Percentiles rank a stretch among this genome's conserved stretches.
These are phyloP conservation scores for Apteryx owenii DNA, from an alignment of 2,113 vertebrate species.

Conservation along the genomic window DNA sequence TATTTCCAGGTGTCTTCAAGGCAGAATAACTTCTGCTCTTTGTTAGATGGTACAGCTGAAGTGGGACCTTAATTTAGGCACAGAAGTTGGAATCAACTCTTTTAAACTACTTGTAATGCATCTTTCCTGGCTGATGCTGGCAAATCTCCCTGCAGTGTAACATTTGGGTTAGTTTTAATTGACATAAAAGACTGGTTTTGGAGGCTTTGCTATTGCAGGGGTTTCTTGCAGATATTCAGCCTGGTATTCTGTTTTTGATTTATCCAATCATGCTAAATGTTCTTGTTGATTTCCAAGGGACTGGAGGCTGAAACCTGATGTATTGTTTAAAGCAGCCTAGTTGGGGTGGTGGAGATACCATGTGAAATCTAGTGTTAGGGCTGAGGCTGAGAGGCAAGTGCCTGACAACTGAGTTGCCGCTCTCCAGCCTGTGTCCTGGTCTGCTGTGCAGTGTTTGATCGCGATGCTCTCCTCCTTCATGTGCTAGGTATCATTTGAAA, in stretches of 20 bases:
- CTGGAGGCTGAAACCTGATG: neutral
- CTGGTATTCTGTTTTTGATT: neutral
- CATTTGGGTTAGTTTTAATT: neutral
- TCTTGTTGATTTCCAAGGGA: neutral
- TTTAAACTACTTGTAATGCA: neutral
- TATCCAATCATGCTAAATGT: neutral
- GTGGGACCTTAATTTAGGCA: neutral
- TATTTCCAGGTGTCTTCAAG: neutral
- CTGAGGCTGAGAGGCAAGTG: neutral
- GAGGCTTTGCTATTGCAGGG: neutral
- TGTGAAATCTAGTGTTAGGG: neutral
- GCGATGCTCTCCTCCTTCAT: neutral
- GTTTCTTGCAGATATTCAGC: neutral
- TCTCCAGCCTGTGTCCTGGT: neutral
- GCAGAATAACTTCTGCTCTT: neutral
- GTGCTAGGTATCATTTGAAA: constrained; percentile 91
- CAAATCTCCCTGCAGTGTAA: neutral
- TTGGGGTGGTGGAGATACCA: neutral
- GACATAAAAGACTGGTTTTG: neutral
- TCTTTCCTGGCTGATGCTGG: neutral
- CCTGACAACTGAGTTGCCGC: neutral
- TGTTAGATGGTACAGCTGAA: neutral
- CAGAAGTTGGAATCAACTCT: neutral
- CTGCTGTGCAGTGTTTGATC: neutral
- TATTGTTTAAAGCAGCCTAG: neutral